Evolutionary conservation across 2,888 invertebrate species (phyloP).

Genomic region (Trachelus iudaicus): DNA sequence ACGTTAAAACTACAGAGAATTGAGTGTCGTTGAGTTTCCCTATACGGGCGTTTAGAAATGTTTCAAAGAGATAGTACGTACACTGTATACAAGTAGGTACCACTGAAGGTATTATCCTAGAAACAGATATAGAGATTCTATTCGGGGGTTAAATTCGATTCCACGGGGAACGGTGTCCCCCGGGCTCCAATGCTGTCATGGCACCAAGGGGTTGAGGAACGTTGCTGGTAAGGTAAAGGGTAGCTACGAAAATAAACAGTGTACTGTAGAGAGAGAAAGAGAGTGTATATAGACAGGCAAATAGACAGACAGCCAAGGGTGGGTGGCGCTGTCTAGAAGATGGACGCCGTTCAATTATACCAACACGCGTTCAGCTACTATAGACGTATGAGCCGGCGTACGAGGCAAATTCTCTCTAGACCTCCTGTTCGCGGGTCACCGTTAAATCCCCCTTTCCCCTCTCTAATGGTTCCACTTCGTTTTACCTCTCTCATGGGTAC

Average conservation of each 20-base stretch:
- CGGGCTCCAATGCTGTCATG: slow-evolving; percentile 10
- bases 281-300: slow-evolving; percentile 18
- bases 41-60: background rate
- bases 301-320: slow-evolving; percentile 33
- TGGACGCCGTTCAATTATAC: slow-evolving; percentile 54
- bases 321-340: slow-evolving; percentile 38
- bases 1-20: background rate
- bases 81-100: background rate
- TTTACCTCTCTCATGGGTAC: background rate
- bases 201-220: background rate
- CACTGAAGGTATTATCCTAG: background rate
- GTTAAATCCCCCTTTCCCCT: background rate
- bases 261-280: background rate
- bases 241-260: slow-evolving; percentile 22
- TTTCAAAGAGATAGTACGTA: background rate
- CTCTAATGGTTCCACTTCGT: background rate
- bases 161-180: slow-evolving; percentile 33
- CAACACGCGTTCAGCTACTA: slow-evolving; percentile 27
- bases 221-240: background rate
- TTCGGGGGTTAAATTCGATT: slow-evolving; percentile 45
- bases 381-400: slow-evolving; percentile 1
- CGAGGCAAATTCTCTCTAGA: slow-evolving; percentile 23
- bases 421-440: slow-evolving; percentile 20
- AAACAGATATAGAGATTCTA: slow-evolving; percentile 27
- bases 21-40: background rate